Base-by-base conservation (phyloP, 2,113 vertebrate genomes). In the Caranx melampygus region DNA sequence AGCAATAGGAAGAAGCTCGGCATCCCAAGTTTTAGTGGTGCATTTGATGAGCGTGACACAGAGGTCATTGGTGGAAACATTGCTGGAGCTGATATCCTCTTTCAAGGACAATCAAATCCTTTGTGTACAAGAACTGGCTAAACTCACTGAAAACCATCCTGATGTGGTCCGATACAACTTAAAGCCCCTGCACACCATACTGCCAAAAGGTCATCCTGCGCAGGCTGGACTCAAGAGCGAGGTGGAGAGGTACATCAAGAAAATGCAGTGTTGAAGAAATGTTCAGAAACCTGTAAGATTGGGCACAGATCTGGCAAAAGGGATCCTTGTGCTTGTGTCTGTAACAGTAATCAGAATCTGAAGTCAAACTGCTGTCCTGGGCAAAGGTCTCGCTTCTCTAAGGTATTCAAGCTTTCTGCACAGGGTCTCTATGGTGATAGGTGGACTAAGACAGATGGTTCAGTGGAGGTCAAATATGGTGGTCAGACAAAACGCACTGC, bases 331-430 rank as follows among this genome's bases (percentile, higher is more conserved):
- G 83, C 89, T 26, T 96, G 95, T 49, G 9, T 91, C 35, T 96
- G 96, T 73, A 35, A 80, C 42, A 45, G 44, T 4, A 83, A 77
- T 66, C 0, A 3, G 0, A 74, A 79, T 10, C 26, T 90, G 12
- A 57, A 11, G 37, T 90, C 82, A 6, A 90, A 93, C 83, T 96
- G 96, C 79, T 96, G 96, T 57, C 93, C 95, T 15, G 40, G 45
- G 78, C 6, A 87, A 69, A 88, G 95, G 95, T 52, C 78, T 86
- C n/a, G 95, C 94, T 15, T 88, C 49, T 6, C 71, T 96, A 11
- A 64, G 20, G 94, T 96, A 5, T 92, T 52, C 2, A 37, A 40
- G 0, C 70, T 91, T 3, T 44, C 33, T 18, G 95, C 92, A 0
- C 0, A 2, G 0, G 31, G 0, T 2, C 83, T 96, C 33, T 91